phyloP scores from a whole-genome alignment of 2,797 vertebrate species.

The Myripristis murdjan region DNA sequence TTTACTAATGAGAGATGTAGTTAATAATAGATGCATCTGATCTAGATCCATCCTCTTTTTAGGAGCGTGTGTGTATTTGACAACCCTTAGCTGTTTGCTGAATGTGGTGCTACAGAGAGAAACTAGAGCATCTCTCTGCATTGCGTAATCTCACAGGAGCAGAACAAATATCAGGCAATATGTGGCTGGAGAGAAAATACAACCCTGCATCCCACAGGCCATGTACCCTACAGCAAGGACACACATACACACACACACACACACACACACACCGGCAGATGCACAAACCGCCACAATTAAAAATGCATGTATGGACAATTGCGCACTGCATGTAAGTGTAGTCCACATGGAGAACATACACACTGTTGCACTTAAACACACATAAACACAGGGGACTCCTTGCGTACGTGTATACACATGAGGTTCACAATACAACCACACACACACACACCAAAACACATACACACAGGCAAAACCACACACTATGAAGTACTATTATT shows the following conservation, averaged over 20 bases:
- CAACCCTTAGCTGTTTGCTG: constrained; percentile 34
- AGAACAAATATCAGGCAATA: constrained; percentile 54
- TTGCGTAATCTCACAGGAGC: constrained; percentile 57
- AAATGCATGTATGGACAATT: background rate
- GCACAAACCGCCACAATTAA: background rate
- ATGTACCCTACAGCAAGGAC: background rate
- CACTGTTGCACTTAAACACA: background rate
- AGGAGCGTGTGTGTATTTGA: constrained; percentile 10
- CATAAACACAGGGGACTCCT: background rate
- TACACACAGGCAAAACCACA: background rate
- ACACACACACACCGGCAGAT: constrained; percentile 13
- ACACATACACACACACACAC: constrained; percentile 25
- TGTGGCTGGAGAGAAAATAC: constrained; percentile 34
- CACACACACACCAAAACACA: background rate
- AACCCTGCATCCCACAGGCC: constrained; percentile 1
- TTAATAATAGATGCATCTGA: constrained; percentile 68
- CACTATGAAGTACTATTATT: background rate
- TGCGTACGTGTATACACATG: background rate
- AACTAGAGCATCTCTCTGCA: constrained; percentile 61
- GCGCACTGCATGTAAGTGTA: too few relatives aligned
- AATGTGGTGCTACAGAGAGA: constrained; percentile 45
- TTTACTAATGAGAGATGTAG: constrained; percentile 60
- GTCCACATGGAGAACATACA: background rate
- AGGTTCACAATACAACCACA: background rate
- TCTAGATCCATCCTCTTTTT: constrained; percentile 57